These are phyloP conservation scores for Imbricaverruca yamaguchii DNA, from an alignment of 2,888 invertebrate genomes.

Conservation along the genomic window DNA sequence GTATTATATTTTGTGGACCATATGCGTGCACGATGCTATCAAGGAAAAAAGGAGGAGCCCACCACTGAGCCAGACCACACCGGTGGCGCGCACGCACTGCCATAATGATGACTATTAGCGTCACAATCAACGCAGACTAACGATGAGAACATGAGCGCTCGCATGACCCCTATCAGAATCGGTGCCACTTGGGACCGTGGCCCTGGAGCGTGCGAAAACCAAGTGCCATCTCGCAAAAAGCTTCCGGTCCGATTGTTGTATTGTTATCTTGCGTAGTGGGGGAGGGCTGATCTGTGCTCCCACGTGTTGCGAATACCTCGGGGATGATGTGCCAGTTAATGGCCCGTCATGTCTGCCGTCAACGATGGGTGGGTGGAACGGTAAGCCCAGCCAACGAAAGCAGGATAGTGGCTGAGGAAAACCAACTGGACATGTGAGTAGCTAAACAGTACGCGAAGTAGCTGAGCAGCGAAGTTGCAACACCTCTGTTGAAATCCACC, in stretches of 20 bases:
- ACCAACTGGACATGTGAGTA: too few species aligned
- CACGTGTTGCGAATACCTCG: background rate
- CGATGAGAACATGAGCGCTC: background rate
- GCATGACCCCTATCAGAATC: background rate
- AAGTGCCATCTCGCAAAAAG: background rate
- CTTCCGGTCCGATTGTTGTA: constrained; percentile 14
- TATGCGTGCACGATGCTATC: too few species aligned
- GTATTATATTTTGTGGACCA: too few species aligned
- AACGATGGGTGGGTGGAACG: too few species aligned
- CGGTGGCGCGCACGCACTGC: background rate
- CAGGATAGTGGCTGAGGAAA: too few species aligned
- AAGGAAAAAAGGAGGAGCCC: too few species aligned
- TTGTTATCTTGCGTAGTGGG: background rate
- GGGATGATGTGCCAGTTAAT: background rate
- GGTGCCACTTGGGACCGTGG: background rate
- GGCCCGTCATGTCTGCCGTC: too few species aligned
- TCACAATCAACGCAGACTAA: background rate
- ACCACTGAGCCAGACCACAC: too few species aligned
- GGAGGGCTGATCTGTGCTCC: background rate
- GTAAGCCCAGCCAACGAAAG: too few species aligned
- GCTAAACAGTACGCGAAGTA: too few species aligned
- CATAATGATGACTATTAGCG: background rate
- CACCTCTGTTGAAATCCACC: too few species aligned
- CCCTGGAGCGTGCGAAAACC: background rate
- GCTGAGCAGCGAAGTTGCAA: too few species aligned